A percentile compares a stretch with the other conserved stretches of the same genome.
Conservation (phyloP, 2,888 invertebrate genomes). For the Oscheius sp. region DNA sequence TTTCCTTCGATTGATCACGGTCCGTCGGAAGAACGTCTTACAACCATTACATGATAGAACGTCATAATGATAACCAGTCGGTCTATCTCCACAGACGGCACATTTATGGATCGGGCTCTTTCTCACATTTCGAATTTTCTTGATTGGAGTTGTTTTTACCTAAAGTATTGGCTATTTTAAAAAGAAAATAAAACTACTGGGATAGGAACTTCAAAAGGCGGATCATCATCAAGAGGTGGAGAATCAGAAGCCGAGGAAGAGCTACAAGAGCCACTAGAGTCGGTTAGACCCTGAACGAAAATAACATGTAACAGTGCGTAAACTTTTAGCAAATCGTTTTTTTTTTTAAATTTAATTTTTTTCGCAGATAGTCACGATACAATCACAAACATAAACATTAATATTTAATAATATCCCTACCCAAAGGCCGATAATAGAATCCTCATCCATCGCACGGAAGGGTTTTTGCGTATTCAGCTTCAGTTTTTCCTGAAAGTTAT, state of each 20-base stretch:
- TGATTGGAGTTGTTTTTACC: constrained; percentile 16
- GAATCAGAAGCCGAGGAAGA: constrained; percentile 5
- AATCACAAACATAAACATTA: too few relatives aligned
- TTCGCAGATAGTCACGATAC: too few relatives aligned
- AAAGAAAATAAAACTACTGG: too few relatives aligned
- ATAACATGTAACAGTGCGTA: too few relatives aligned
- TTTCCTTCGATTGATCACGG: constrained; percentile 46
- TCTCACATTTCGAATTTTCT: constrained; percentile 57
- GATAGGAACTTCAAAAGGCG: constrained; percentile 12
- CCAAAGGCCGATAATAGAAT: background rate
- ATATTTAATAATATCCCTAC: too few relatives aligned
- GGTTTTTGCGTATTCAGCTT: background rate
- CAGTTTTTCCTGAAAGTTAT: background rate
- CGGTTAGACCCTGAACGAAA: background rate
- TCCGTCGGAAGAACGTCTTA: constrained; percentile 58
- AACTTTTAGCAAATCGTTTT: too few relatives aligned
- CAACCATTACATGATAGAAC: constrained; percentile 60
- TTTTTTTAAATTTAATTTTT: too few relatives aligned
- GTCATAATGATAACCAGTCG: constrained; percentile 60
- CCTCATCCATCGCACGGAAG: background rate
- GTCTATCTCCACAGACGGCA: constrained; percentile 58
- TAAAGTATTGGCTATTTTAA: background rate
- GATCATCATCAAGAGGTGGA: constrained; percentile 16
- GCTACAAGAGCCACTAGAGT: constrained; percentile 8
- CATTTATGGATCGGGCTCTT: constrained; percentile 55